Evolutionary conservation across 2,888 invertebrate species (phyloP), one percentile per base, ranked within the genome.

Genomic region (Eurytoma californica): DNA sequence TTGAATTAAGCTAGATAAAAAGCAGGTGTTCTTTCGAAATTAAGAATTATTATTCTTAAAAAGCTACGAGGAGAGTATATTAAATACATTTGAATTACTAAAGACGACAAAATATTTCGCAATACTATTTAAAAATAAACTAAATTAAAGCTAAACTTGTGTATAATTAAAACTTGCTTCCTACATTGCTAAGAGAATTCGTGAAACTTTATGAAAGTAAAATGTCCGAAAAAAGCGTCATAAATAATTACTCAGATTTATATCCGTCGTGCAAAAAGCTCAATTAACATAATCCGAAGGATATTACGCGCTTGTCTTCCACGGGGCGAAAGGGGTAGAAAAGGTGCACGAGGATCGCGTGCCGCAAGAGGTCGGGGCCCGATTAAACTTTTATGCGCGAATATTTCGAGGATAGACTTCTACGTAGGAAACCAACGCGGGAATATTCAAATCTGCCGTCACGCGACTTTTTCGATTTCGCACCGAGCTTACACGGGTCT

Each of bases 321-420:
- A 0, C 16, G 13, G 51, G 16, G 18, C 30, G 4, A 58, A 72
- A 72, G 66, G 72, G 66, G 61, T 61, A 30, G 30, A 53, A 24
- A 49, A 28, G 24, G 39, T 30, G 39, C 39, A 39, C 39, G 30
- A 16, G 63, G 3, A 58, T 69, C 58, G 72, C 39, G 55, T 63
- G 53, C 24, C 55, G 12, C 47, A n/a, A 49, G 39, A 16, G 28
- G 20, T 1, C 13, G 14, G 13, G 39, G 9, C 55, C 16, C 65
- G 58, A 77, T 77, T 77, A 77, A 77, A 77, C 66, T 72, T 77
- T 77, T 51, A 68, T 51, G 51, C 72, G 61, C 47, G 61, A 24
- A 49, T 30, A 30, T 20, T 61, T 72, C 63, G 18, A n/a, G 28
- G 7, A 20, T 14, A 24, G 60, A 58, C 20, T 60, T 14, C 13